Conservation (phyloP, 2,888 invertebrate species). For the Rotaria magnacalcarata region DNA sequence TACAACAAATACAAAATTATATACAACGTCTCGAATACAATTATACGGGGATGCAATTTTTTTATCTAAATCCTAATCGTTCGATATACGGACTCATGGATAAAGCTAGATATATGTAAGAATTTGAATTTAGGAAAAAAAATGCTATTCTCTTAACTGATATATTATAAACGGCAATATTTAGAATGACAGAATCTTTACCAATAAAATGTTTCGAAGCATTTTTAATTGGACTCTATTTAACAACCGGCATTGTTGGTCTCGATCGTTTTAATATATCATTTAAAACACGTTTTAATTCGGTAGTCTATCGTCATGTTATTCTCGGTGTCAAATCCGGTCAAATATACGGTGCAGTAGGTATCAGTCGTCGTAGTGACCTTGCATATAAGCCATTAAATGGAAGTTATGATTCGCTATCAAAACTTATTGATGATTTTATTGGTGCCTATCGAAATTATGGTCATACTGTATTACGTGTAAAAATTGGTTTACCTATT, state of each 20-base stretch:
- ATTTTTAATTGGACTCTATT: constrained; percentile 58
- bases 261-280: constrained; percentile 58
- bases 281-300: constrained; percentile 57
- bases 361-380: constrained; percentile 58
- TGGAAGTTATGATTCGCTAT: constrained; percentile 53
- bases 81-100: constrained; percentile 56
- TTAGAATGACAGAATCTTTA: constrained; percentile 55
- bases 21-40: constrained; percentile 43
- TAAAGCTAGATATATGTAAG: constrained; percentile 32
- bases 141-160: background rate
- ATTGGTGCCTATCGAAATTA: constrained; percentile 54
- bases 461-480: constrained; percentile 55
- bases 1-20: constrained; percentile 44
- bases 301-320: constrained; percentile 56
- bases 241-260: constrained; percentile 57
- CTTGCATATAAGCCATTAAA: constrained; percentile 59
- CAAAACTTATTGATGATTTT: constrained; percentile 55
- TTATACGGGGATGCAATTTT: constrained; percentile 55
- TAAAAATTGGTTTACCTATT: constrained; percentile 57
- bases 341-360: constrained; percentile 58
- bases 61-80: constrained; percentile 57
- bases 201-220: constrained; percentile 61
- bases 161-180: too few relatives aligned
- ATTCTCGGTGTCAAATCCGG: constrained; percentile 57
- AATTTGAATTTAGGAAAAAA: background rate